Base-by-base conservation (phyloP, 2,888 invertebrate genomes). In the Synergus gifuensis region DNA sequence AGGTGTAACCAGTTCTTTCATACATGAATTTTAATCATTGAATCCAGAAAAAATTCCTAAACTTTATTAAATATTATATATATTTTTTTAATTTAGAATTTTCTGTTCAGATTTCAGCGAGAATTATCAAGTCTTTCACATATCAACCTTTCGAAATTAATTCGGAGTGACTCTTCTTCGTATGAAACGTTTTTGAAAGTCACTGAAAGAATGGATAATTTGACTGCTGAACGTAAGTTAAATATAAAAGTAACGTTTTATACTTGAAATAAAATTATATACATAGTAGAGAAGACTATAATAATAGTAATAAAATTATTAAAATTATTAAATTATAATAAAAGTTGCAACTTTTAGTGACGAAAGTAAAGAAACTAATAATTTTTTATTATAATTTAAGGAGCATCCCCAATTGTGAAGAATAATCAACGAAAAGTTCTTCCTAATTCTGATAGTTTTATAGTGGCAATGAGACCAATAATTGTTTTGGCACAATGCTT, bases 401-500 rank as follows among this genome's bases (percentile, higher is more conserved):
- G 79, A 16, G 78, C 81, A 73, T 81, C 82, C 8, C 80, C 83
- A 36, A 79, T 82, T 42, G 81, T 82, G 66, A 36, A 76, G 62
- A 36, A 76, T 64, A 81, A 80, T 28, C 83, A 78, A 9, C 62
- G 76, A 73, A 81, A 78, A 79, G 79, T 77, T 46, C 76, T 81
- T 22, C 76, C 79, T 22, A 82, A 82, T 54, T 40, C 78, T 0
- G 82, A 93, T 77, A 93, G 93, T 62, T 90, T 94, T 58, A 93
- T 94, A 83, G 88, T 92, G 66, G 93, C 94, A 11, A 87, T 94
- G 76, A 92, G 92, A 42, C 93, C 94, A 1, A 93, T 94, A 78
- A 87, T 94, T 76, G 87, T 93, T 49, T 80, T 94, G 63, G 93
- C 93, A 0, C 94, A 94, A 85, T 93, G 92, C 78, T 93, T 94